Base-by-base conservation (phyloP, 2,113 vertebrate genomes). In the Cochlearius cochlearius region DNA sequence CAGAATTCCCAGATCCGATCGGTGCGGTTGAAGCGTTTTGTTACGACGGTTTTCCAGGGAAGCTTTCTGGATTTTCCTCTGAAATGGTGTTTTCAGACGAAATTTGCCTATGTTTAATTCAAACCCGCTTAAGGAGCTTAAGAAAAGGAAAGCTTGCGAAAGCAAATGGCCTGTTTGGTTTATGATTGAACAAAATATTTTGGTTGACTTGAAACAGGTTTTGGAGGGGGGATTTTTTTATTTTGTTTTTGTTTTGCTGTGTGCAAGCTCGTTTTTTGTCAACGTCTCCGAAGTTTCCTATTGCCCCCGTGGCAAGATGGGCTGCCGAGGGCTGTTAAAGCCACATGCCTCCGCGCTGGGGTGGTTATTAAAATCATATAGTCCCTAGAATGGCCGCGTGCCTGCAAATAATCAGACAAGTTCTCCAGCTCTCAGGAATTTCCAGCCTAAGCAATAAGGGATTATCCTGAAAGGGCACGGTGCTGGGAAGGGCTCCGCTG, bases 81-180 rank as follows among this genome's bases (percentile, higher is more conserved):
- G 41, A 41, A 66, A 73, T 20, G 4, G 69, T 53, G 66, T 49
- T 93, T 94, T 79, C 74, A 21, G 74, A 52, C 32, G 29, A 91
- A 93, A 90, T 69, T 90, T 82, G 49, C 60, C 64, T 16, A n/a
- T 91, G 84, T 75, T 96, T 95, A 67, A 63, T 43, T 86, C 71
- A 88, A 92, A 71, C 50, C 66, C 87, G 86, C 81, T 96, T 93
- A 73, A 53, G 82, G 26, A 93, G 81, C 74, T 93, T 64, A 30
- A 91, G 80, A 76, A 88, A 66, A 63, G 63, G 39, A 79, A 88
- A 75, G 52, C 49, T 91, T 22, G 34, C 2, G 6, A 89, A 81
- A 6, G 10, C 74, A 30, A 86, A 32, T 0, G 21, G 85, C 6
- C 84, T 88, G 62, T 88, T 97, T 90, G 69, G 39, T 79, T 41